Conservation (phyloP, 2,113 vertebrate species). For the Corythaixoides concolor region DNA sequence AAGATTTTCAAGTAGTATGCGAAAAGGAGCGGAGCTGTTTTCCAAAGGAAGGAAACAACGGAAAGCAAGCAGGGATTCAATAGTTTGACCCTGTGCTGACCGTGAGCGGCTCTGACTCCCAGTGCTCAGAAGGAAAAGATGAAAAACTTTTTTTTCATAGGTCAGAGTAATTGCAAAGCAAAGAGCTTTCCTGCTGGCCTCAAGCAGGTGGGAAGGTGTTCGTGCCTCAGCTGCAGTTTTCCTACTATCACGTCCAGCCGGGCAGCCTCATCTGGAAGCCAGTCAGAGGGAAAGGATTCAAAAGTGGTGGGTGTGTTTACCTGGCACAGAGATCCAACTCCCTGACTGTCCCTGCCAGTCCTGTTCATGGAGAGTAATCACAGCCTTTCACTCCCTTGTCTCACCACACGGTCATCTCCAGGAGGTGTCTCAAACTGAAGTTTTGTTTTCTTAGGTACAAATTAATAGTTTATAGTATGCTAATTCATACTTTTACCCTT, state of each 20-base stretch:
- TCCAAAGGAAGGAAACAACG: neutral
- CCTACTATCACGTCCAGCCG: neutral
- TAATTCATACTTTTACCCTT: neutral
- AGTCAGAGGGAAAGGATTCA: neutral
- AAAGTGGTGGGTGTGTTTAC: neutral
- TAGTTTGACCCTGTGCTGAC: neutral
- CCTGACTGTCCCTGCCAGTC: neutral
- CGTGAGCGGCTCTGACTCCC: accelerated
- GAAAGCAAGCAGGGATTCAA: neutral
- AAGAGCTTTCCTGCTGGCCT: neutral
- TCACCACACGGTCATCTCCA: neutral
- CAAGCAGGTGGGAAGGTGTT: neutral
- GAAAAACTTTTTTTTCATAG: neutral
- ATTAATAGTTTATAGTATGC: neutral
- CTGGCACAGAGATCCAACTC: neutral
- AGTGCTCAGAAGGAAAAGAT: neutral
- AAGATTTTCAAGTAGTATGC: neutral
- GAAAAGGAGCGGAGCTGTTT: neutral
- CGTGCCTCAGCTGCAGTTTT: neutral
- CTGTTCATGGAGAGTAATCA: neutral
- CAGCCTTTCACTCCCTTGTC: neutral
- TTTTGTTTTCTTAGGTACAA: neutral
- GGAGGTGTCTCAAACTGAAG: neutral
- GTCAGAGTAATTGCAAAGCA: neutral
- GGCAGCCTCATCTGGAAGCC: neutral